Evolutionary conservation across 2,888 invertebrate genomes (phyloP).

Genomic region (Nezara viridula): DNA sequence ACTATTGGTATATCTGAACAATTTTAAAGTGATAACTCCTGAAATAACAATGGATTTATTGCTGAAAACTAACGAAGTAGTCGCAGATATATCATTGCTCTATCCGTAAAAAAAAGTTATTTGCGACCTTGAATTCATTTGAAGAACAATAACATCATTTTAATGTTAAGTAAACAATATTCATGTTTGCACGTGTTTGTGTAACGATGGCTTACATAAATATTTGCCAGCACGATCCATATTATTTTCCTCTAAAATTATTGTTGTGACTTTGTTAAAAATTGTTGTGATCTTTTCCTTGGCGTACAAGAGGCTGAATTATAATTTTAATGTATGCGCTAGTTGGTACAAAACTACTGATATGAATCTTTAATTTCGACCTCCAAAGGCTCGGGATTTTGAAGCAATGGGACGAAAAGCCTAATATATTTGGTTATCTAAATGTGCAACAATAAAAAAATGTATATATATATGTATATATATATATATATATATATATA

Average conservation of each 20-base stretch:
- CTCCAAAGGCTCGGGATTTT: neutral
- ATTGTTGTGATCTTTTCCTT: neutral
- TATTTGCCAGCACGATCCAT: neutral
- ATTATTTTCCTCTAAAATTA: neutral
- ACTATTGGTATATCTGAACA: too few species aligned
- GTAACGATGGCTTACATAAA: neutral
- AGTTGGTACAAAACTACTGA: neutral
- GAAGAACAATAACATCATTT: slow-evolving; percentile 9
- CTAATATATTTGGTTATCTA: too few species aligned
- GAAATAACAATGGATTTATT: neutral
- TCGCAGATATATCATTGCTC: neutral
- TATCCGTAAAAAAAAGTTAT: neutral
- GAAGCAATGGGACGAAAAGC: too few species aligned
- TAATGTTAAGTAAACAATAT: neutral
- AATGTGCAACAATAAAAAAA: too few species aligned
- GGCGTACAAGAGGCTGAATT: neutral
- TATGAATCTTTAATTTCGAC: neutral
- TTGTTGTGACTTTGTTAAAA: neutral
- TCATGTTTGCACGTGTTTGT: slow-evolving; percentile 17
- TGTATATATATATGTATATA: too few species aligned
- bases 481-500: too few species aligned
- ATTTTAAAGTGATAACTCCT: neutral
- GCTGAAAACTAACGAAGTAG: neutral
- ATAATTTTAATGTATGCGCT: neutral
- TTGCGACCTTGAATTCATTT: slow-evolving; percentile 20